These are phyloP conservation scores for Tokudaia muenninki DNA, from an alignment of 2,797 vertebrate species.

Conservation along the genomic window DNA sequence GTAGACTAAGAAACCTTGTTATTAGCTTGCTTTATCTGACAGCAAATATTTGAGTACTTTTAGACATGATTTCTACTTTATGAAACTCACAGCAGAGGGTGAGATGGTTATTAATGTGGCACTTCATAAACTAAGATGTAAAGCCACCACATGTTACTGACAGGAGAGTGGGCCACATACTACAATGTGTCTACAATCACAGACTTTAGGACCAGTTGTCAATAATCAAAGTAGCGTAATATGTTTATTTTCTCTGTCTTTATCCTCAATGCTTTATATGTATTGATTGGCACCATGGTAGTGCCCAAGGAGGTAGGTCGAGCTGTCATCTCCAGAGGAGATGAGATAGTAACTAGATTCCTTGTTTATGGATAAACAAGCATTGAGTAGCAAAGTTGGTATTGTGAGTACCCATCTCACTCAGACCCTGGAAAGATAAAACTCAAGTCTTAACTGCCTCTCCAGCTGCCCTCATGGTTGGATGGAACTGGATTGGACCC, in stretches of 20 bases:
- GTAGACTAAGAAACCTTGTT: not conserved
- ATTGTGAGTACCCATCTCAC: not conserved
- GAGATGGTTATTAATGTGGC: not conserved
- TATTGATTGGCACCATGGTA: not conserved
- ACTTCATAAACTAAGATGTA: not conserved
- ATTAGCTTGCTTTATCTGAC: not conserved
- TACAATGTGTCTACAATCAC: not conserved
- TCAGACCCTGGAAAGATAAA: not conserved
- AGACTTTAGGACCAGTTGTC: not conserved
- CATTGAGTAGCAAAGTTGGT: not conserved
- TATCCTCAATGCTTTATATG: not conserved
- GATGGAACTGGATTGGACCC: not conserved
- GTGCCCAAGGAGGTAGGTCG: not conserved
- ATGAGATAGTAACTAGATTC: no score
- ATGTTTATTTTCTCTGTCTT: not conserved
- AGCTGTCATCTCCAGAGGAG: not conserved
- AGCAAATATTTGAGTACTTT: not conserved
- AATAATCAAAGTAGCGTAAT: not conserved
- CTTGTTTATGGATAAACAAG: not conserved
- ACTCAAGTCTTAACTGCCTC: not conserved
- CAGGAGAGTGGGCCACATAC: not conserved
- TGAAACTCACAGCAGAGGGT: not conserved
- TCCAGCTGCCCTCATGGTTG: not conserved
- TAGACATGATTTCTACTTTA: not conserved
- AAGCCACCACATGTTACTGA: not conserved